Base-by-base conservation (phyloP, 2,888 invertebrate species). In the Lycophotia porphyrea region DNA sequence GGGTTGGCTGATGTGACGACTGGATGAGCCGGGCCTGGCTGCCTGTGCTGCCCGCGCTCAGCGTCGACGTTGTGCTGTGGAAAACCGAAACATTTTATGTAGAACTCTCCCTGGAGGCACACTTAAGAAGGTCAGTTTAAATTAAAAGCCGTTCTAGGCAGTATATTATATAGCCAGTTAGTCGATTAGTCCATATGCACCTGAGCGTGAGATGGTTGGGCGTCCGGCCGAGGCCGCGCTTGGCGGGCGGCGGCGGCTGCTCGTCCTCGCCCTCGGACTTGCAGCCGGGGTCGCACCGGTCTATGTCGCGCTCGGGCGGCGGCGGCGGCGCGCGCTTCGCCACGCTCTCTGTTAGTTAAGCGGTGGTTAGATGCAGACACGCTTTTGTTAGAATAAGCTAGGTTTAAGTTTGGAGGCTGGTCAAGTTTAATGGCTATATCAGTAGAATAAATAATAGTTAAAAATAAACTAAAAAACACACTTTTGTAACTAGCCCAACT, bases 11-110 rank as follows among this genome's bases (percentile, higher is more conserved):
- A 95, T 99, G 98, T 88, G 99, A 99, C 87, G 99, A 98, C 96
- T 99, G 99, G 93, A 99, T 98, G 92, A 99, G 97, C 91, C 98
- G 97, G 79, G 99, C 99, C 96, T 99, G 98, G 94, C 98, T 98
- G 91, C 99, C 98, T 71, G 99, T 99, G 95, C 99, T 99, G 92
- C 99, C 99, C 81, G 99, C 99, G 89, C 99, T 99, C 93, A 99
- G 97, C 83, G 99, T 99, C 90, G 99, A 99, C 89, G 99, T 99
- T 91, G 99, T 99, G 97, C 99, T 99, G 97, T 90, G 95, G 96
- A 88, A 78, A 58, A 81, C 27, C 80, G 42, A 81, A 70, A 69
- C 60, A 73, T 15, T 27, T 21, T 44, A 58, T 55, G 27, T 58
- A 80, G 34, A 67, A 39, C 5, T 61, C 2, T 58, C 3, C 0